phyloP scores from a whole-genome alignment of 2,797 vertebrate genomes.

The Melanotaenia maccullochi region DNA sequence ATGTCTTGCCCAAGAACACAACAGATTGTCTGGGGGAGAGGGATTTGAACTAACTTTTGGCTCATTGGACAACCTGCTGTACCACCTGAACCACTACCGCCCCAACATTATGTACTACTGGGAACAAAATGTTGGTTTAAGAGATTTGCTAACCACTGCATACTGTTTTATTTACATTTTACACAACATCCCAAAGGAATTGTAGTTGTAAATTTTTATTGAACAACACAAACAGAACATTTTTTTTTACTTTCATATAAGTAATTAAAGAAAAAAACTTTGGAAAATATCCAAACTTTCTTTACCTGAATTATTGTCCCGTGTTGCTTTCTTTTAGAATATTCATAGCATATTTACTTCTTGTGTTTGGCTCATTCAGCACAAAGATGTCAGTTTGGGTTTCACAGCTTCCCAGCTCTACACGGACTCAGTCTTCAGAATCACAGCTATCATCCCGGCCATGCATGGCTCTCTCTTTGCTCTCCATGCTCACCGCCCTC shows the following conservation, averaged over 20 bases:
- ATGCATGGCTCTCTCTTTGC: conserved; percentile 46
- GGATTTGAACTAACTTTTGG: neutral
- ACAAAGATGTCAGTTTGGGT: conserved; percentile 40
- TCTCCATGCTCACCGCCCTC: conserved; percentile 46
- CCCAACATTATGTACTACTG: neutral
- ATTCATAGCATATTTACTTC: neutral
- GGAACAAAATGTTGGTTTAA: neutral
- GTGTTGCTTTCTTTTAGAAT: too few species aligned
- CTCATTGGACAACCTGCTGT: neutral
- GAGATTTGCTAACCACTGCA: neutral
- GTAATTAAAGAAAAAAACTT: neutral
- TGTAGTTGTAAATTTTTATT: neutral
- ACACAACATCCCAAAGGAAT: neutral
- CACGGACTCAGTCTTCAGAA: conserved; percentile 30
- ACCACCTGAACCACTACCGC: neutral
- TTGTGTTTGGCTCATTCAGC: conserved; percentile 21
- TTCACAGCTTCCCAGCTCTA: conserved; percentile 22
- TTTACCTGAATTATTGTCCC: neutral
- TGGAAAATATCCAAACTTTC: neutral
- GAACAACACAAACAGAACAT: neutral
- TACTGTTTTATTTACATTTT: neutral
- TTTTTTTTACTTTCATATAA: too few species aligned
- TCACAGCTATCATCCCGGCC: conserved; percentile 53
- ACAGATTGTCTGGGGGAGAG: neutral
- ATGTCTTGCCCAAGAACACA: neutral